Conservation (phyloP, 2,888 invertebrate species). For the Drosophila kuntzei region DNA sequence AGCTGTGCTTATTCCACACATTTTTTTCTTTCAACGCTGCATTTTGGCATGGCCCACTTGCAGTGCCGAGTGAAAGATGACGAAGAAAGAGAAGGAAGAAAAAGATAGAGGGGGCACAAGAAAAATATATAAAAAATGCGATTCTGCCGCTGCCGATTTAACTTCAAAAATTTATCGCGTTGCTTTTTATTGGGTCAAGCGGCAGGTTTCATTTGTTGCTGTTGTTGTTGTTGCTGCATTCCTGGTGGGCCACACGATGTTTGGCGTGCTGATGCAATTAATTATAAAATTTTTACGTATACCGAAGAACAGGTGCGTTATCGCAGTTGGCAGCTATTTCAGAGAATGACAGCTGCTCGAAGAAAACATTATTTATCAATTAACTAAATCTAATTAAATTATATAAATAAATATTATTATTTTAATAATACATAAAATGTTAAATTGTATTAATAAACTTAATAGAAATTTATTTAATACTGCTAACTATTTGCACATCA, state of each 20-base stretch:
- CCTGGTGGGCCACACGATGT: slow-evolving; percentile 64
- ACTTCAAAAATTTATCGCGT: slow-evolving; percentile 66
- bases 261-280: slow-evolving; percentile 67
- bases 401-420: background rate
- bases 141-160: slow-evolving; percentile 23
- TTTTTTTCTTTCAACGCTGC: slow-evolving; percentile 35
- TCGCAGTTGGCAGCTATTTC: background rate
- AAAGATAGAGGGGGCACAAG: slow-evolving; percentile 4
- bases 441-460: background rate
- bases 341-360: slow-evolving; percentile 28
- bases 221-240: slow-evolving; percentile 38
- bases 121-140: slow-evolving; percentile 22
- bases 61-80: slow-evolving; percentile 30
- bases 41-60: slow-evolving; percentile 79
- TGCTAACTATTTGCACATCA: slow-evolving; percentile 16
- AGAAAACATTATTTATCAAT: background rate
- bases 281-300: slow-evolving; percentile 48
- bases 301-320: slow-evolving; percentile 48
- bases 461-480: background rate
- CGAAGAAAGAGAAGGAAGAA: background rate
- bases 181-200: slow-evolving; percentile 74
- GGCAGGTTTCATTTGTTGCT: slow-evolving; percentile 69
- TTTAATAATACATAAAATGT: background rate
- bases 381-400: background rate
- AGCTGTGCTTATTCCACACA: slow-evolving; percentile 60